Conservation (phyloP, 2,888 invertebrate genomes). For the Pediacus dermestoides region DNA sequence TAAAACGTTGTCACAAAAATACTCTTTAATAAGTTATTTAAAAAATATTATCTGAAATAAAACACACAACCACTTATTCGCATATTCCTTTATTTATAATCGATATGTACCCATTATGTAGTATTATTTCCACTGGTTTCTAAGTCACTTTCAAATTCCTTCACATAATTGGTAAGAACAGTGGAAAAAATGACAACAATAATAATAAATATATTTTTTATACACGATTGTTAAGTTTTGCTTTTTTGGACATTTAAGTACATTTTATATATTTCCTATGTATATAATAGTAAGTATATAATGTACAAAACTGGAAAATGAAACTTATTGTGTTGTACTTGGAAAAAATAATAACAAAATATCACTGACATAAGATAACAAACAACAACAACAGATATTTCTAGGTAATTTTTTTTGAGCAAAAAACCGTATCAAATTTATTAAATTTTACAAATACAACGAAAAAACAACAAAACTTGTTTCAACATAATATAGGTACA, state of each 20-base stretch:
- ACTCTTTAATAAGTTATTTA: too few species aligned
- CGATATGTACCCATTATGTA: constrained; percentile 43
- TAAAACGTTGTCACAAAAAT: too few species aligned
- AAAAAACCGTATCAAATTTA: constrained; percentile 1
- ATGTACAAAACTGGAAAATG: constrained; percentile 17
- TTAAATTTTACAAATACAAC: constrained; percentile 4
- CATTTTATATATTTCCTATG: constrained; percentile 21
- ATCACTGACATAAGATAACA: neutral
- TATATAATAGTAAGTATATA: constrained; percentile 19
- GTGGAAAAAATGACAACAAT: constrained; percentile 11
- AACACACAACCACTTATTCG: too few species aligned
- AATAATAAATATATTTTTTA: constrained; percentile 16
- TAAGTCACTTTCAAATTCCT: constrained; percentile 23
- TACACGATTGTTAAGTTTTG: constrained; percentile 23
- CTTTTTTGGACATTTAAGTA: constrained; percentile 23
- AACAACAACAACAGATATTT: neutral
- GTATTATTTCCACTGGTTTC: constrained; percentile 30
- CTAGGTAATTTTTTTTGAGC: constrained; percentile 3
- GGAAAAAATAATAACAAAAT: neutral
- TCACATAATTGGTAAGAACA: neutral
- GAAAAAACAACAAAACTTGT: constrained; percentile 1
- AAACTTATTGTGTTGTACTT: neutral
- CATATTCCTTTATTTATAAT: too few species aligned
- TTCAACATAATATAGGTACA: too few species aligned
- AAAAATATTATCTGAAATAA: too few species aligned